Conservation (phyloP, 2,797 vertebrate genomes). For the Lagocephalus sceleratus region DNA sequence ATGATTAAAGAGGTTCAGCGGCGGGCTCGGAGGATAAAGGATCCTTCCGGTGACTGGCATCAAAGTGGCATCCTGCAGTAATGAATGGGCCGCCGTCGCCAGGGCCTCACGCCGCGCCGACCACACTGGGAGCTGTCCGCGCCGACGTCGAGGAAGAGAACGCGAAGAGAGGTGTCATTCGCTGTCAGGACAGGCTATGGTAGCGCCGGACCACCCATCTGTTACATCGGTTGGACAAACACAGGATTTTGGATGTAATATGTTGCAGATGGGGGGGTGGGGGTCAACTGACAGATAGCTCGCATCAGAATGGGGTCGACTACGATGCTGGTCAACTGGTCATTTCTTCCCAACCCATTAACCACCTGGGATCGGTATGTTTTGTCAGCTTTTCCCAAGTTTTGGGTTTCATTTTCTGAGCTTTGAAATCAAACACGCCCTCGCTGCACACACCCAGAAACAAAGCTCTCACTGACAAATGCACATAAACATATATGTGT, state of each 20-base stretch:
- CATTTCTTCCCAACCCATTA: constrained; percentile 78
- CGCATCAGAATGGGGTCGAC: constrained; percentile 59
- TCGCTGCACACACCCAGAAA: constrained; percentile 41
- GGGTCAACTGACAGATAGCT: constrained; percentile 31
- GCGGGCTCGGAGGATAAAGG: constrained; percentile 29
- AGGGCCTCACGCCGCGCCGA: constrained; percentile 13
- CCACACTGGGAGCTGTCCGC: constrained; percentile 5
- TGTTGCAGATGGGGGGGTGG: constrained; percentile 74
- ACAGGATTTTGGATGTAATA: constrained; percentile 75
- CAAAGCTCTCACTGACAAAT: constrained; percentile 52
- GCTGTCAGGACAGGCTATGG: constrained; percentile 54
- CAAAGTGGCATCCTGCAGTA: constrained; percentile 25
- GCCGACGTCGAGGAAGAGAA: constrained; percentile 7
- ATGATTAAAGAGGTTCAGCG: constrained; percentile 30
- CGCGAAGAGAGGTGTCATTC: constrained; percentile 45
- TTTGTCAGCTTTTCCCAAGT: constrained; percentile 78
- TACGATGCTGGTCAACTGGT: constrained; percentile 79
- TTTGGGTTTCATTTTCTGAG: constrained; percentile 74
- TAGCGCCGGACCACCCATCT: constrained; percentile 78
- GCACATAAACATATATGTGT: constrained; percentile 38
- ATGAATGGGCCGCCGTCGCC: constrained; percentile 10
- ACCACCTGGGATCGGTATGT: constrained; percentile 79
- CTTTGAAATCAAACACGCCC: constrained; percentile 75
- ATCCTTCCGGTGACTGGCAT: constrained; percentile 18
- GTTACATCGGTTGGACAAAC: constrained; percentile 73